These are phyloP conservation scores for Holocentrus rufus DNA, from an alignment of 2,797 vertebrate genomes.

Conservation along the genomic window DNA sequence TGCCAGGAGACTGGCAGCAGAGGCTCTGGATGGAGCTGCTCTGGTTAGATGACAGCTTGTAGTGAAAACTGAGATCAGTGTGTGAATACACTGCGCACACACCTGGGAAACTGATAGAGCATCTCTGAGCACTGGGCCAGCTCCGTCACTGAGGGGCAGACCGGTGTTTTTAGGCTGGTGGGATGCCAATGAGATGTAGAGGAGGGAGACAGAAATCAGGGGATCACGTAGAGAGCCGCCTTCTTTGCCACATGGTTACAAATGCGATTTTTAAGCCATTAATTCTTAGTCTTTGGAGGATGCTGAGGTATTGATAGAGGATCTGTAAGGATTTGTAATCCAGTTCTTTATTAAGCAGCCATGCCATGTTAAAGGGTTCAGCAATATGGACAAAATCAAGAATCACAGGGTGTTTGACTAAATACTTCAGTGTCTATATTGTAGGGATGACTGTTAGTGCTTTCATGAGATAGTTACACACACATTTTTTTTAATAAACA, in stretches of 20 bases:
- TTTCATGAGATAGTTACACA: too few species aligned
- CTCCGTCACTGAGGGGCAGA: background rate
- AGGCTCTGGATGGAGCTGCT: slow-evolving; percentile 38
- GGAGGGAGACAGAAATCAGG: background rate
- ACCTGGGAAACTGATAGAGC: slow-evolving; percentile 60
- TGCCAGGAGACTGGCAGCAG: slow-evolving; percentile 3
- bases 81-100: slow-evolving; percentile 65
- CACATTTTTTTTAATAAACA: too few species aligned
- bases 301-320: background rate
- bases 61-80: slow-evolving; percentile 65
- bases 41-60: slow-evolving; percentile 63
- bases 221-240: background rate
- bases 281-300: background rate
- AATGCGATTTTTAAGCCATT: background rate
- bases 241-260: background rate
- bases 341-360: background rate
- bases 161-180: background rate
- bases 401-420: too few species aligned
- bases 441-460: too few species aligned
- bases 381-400: too few species aligned
- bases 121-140: slow-evolving; percentile 28
- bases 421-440: too few species aligned
- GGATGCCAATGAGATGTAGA: background rate
- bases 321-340: background rate
- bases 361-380: background rate